phyloP scores from a whole-genome alignment of 2,113 vertebrate genomes.

The Hypocryptadius cinnamomeus region DNA sequence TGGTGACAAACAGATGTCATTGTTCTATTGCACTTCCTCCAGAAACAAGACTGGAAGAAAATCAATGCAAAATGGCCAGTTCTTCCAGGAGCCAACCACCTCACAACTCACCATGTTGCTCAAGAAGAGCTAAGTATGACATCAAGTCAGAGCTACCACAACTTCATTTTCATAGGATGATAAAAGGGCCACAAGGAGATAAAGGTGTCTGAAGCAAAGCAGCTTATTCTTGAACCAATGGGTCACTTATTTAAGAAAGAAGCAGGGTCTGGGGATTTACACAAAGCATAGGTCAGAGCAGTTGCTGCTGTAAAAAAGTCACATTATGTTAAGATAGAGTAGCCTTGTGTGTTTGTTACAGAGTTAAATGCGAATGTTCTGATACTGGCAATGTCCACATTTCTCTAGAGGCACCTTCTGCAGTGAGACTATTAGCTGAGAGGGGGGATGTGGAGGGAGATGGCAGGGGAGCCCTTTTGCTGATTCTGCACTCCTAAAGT shows the following conservation, averaged over 20 bases:
- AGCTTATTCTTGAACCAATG: neutral
- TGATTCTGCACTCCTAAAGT: neutral
- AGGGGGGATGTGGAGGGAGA: neutral
- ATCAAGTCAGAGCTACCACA: neutral
- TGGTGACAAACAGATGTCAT: neutral
- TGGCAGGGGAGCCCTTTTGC: neutral
- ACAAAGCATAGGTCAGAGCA: neutral
- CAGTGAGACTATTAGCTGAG: neutral
- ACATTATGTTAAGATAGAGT: neutral
- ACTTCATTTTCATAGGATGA: neutral
- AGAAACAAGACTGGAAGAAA: neutral
- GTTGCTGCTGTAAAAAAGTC: neutral
- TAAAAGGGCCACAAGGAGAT: neutral
- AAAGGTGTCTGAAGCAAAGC: neutral
- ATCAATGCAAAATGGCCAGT: rapidly evolving
- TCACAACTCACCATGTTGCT: neutral
- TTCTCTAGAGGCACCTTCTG: neutral
- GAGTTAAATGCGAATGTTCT: neutral
- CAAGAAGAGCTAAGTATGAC: neutral
- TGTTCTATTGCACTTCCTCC: neutral
- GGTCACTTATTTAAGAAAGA: neutral
- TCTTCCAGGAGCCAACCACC: neutral
- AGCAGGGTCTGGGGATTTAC: neutral
- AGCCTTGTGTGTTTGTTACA: neutral
- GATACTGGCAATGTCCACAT: neutral